Evolutionary conservation across 2,888 invertebrate species (phyloP), one percentile per base, ranked within the genome.

Genomic region (Lymantria monacha): DNA sequence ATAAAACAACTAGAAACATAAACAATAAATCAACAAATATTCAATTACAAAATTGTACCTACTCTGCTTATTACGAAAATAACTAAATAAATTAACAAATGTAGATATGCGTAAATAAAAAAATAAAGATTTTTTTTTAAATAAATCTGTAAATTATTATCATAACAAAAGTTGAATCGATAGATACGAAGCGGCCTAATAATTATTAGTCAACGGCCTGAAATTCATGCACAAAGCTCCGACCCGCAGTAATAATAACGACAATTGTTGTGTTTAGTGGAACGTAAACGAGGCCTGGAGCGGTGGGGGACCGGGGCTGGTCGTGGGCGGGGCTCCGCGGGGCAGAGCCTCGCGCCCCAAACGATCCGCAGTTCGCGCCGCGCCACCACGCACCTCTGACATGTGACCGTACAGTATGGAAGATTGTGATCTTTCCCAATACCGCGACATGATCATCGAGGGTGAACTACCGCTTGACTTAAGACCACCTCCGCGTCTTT

Each of bases 211-310:
- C 85, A 82, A 72, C 87, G 87, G 87, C 85, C 90, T 90, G 91
- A 90, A 90, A 90, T 90, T 90, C 90, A 88, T 87, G 89, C 89
- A 90, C 90, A 90, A 90, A 91, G 90, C 88, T 81, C 83, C 85
- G 89, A 83, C 85, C 91, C 89, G 82, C 89, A 89, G 87, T 84
- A 88, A 91, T 91, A 91, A 91, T 91, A 91, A 91, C 88, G 88
- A 86, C 90, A 88, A 89, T 89, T 91, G 91, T 91, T 91, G 89
- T 90, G 91, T 90, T 91, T 89, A 90, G 85, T 89, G 90, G 86
- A 86, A 89, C 91, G 90, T 89, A 86, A 90, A 88, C 87, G 85
- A 72, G 78, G 72, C 69, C 67, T 66, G 65, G 65, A 72, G 75
- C 66, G 69, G 66, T 44, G 69, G 67, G 64, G 63, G 57, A 22